Evolutionary conservation across 2,113 vertebrate species (phyloP).

Genomic region (Thunnus thynnus): DNA sequence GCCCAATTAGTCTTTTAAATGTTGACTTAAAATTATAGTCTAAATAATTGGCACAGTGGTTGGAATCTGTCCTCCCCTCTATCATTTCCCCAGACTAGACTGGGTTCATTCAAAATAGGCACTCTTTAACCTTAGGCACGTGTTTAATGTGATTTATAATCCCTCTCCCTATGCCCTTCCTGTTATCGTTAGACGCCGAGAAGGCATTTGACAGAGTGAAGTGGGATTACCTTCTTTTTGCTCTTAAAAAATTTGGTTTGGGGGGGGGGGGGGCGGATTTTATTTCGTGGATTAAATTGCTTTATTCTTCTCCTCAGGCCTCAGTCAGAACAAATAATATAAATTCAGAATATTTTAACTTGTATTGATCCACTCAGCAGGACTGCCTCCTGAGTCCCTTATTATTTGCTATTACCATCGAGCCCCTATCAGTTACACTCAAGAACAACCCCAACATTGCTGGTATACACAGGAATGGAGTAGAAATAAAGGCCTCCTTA

Average conservation of each 20-base stretch:
- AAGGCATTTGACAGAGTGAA: constrained; percentile 1
- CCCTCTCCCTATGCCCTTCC: background rate
- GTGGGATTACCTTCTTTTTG: background rate
- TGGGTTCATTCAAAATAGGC: constrained; percentile 25
- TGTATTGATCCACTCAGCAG: background rate
- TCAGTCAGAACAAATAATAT: constrained; percentile 5
- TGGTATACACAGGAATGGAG: background rate
- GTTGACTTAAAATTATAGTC: constrained; percentile 9
- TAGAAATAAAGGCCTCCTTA: background rate
- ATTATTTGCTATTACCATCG: background rate
- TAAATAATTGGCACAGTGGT: background rate
- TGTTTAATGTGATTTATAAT: constrained; percentile 22
- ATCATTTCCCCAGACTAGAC: constrained; percentile 26
- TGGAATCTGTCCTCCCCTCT: background rate
- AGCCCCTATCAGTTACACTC: background rate
- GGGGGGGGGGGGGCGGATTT: background rate
- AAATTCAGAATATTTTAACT: background rate
- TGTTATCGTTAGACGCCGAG: background rate
- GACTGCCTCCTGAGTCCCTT: background rate
- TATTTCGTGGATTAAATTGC: background rate
- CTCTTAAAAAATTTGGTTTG: background rate
- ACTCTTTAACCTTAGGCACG: constrained; percentile 9
- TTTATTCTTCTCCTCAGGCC: background rate
- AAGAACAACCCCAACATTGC: background rate
- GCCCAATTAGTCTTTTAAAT: background rate